Conservation (phyloP, 1,140 invertebrate species). For the Archegozetes longisetosus region DNA sequence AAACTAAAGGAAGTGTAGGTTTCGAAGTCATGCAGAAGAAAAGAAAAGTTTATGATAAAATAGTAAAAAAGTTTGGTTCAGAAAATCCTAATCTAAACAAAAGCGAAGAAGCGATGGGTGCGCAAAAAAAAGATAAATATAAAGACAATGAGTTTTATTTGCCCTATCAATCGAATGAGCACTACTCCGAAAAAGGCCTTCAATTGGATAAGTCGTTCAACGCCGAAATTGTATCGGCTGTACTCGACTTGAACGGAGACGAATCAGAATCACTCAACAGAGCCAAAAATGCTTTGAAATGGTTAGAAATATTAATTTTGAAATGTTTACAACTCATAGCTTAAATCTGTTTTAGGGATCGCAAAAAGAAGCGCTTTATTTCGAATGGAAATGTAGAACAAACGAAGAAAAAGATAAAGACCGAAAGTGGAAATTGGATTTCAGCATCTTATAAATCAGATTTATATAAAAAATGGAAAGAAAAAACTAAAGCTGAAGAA, state of each 20-base stretch:
- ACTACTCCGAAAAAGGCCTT: slow-evolving; percentile 69
- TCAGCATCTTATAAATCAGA: slow-evolving; percentile 82
- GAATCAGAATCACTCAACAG: slow-evolving; percentile 48
- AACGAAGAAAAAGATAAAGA: slow-evolving; percentile 64
- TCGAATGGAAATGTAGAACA: slow-evolving; percentile 40
- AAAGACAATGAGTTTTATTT: slow-evolving; percentile 64
- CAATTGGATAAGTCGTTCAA: slow-evolving; percentile 55
- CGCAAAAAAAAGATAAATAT: slow-evolving; percentile 24
- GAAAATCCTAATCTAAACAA: slow-evolving; percentile 9
- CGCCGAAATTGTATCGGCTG: slow-evolving; percentile 47
- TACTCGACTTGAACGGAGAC: slow-evolving; percentile 64
- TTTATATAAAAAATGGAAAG: slow-evolving; percentile 70
- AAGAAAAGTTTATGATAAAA: slow-evolving; percentile 27
- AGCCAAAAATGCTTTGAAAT: slow-evolving; percentile 11
- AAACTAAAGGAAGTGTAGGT: slow-evolving; percentile 48
- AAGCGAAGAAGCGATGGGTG: slow-evolving; percentile 11
- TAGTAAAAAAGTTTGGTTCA: slow-evolving; percentile 13
- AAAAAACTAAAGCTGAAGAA: slow-evolving; percentile 51
- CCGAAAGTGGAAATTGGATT: slow-evolving; percentile 86
- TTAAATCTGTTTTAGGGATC: slow-evolving; percentile 40
- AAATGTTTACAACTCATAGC: neutral
- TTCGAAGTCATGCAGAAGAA: slow-evolving; percentile 38
- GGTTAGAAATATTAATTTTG: neutral
- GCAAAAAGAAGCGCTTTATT: slow-evolving; percentile 85
- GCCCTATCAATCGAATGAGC: slow-evolving; percentile 64